These are phyloP conservation scores for Rhinolophus sinicus DNA, from an alignment of 2,113 vertebrate genomes.

Conservation along the genomic window DNA sequence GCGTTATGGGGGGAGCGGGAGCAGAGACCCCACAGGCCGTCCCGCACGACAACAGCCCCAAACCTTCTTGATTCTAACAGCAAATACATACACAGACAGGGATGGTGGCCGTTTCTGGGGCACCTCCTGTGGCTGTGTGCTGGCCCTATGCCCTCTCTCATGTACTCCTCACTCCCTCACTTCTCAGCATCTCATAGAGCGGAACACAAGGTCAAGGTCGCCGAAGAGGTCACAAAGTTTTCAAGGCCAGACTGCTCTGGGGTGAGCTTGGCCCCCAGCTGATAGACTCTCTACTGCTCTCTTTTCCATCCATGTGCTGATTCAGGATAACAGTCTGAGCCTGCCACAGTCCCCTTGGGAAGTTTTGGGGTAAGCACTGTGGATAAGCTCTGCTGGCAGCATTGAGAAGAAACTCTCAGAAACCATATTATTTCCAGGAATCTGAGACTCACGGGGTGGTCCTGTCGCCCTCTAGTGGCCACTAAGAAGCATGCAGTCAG, in stretches of 20 bases:
- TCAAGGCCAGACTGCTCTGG: neutral
- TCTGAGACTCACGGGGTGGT: accelerated
- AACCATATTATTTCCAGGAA: neutral
- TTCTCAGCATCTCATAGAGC: neutral
- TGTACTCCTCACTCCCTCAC: accelerated
- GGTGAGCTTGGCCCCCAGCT: neutral
- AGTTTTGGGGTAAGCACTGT: no score
- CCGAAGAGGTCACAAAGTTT: neutral
- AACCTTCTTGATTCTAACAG: neutral
- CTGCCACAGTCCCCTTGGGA: accelerated
- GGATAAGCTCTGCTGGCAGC: neutral
- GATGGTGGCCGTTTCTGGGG: neutral
- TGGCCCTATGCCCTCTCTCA: accelerated
- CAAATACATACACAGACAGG: neutral
- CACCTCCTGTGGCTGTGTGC: neutral
- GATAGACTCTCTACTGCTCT: neutral
- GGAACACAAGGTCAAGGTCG: neutral
- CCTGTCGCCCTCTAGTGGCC: neutral
- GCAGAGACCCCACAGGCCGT: no score
- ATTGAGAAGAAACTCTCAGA: no score
- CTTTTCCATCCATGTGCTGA: neutral
- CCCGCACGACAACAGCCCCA: no score
- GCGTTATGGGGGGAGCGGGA: no score
- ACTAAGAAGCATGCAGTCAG: neutral
- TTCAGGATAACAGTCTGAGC: neutral